A percentile compares a stretch with the other conserved stretches of the same genome.
phyloP scores from a whole-genome alignment of 2,888 invertebrate genomes.

The Bhutanitis thaidina region DNA sequence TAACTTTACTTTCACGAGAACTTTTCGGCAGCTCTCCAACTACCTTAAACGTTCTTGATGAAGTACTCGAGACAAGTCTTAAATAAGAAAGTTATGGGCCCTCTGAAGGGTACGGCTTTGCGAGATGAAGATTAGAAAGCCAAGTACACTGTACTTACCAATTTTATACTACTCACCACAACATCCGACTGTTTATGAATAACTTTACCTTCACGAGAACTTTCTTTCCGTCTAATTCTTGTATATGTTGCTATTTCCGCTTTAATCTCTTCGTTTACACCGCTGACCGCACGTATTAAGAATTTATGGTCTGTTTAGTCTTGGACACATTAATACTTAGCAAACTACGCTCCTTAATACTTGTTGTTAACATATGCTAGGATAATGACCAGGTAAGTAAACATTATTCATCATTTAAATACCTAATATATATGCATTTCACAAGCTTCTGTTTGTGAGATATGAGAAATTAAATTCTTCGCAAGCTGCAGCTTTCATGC shows the following conservation, averaged over 20 bases:
- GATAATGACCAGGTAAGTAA: conserved; percentile 26
- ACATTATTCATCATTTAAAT: conserved; percentile 33
- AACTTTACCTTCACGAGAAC: no score
- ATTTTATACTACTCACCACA: no score
- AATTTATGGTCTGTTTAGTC: conserved; percentile 39
- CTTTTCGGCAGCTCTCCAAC: not conserved
- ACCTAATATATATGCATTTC: not conserved
- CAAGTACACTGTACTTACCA: no score
- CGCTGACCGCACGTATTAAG: conserved; percentile 13
- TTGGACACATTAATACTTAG: conserved; percentile 31
- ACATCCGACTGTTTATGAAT: no score
- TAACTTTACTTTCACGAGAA: no score
- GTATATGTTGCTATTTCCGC: no score
- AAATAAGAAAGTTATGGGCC: not conserved
- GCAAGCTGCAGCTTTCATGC: not conserved
- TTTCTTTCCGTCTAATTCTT: no score
- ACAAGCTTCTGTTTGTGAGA: not conserved
- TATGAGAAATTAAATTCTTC: not conserved
- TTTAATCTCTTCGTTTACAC: conserved; percentile 8
- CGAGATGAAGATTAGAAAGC: no score
- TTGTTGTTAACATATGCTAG: conserved; percentile 30
- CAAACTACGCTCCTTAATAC: conserved; percentile 30
- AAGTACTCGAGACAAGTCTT: not conserved
- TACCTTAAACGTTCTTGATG: not conserved
- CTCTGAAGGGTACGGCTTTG: not conserved